Conservation (phyloP, 2,888 invertebrate species). For the Timema cristinae region DNA sequence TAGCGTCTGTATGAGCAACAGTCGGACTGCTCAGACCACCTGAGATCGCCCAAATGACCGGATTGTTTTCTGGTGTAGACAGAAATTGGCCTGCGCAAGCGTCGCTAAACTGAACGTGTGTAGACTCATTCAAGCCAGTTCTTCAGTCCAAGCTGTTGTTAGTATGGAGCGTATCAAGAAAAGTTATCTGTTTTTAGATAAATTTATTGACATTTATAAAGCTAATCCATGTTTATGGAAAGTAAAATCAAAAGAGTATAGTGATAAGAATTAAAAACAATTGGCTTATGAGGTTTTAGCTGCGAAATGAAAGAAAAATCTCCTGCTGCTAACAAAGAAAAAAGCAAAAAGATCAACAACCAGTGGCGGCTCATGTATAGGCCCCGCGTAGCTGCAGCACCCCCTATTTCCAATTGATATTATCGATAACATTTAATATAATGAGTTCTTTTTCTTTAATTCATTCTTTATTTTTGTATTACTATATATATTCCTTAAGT, state of each 20-base stretch:
- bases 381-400: no score
- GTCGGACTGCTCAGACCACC: background rate
- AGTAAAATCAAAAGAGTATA: background rate
- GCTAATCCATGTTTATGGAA: conserved; percentile 12
- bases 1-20: background rate
- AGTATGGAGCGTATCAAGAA: background rate
- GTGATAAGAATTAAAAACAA: background rate
- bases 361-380: no score
- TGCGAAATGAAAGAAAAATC: background rate
- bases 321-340: conserved; percentile 5
- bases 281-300: background rate
- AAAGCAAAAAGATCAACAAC: background rate
- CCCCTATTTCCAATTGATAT: no score
- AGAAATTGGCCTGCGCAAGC: conserved; percentile 9
- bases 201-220: conserved; percentile 1
- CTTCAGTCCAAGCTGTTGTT: conserved; percentile 10
- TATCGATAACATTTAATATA: no score
- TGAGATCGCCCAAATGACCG: background rate
- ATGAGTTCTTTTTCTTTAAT: no score
- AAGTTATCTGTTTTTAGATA: background rate
- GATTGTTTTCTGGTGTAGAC: conserved; percentile 10
- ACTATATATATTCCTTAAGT: no score
- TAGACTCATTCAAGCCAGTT: background rate
- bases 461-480: no score
- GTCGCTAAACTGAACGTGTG: conserved; percentile 1